These are phyloP conservation scores for Hesperophylax magnus DNA, from an alignment of 1,140 invertebrate species.

Conservation along the genomic window DNA sequence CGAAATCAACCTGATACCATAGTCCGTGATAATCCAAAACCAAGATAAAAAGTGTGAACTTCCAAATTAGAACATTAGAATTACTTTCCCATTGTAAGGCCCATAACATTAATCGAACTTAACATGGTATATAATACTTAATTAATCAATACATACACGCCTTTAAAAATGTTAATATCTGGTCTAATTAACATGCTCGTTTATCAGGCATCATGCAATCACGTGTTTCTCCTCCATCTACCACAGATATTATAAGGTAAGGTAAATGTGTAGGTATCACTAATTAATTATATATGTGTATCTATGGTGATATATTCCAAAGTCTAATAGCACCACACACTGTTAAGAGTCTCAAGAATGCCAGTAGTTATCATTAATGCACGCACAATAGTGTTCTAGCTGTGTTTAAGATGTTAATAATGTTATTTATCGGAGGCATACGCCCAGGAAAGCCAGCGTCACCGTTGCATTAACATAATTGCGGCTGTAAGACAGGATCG, in stretches of 20 bases:
- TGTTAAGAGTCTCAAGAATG: too few species aligned
- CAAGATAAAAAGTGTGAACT: too few species aligned
- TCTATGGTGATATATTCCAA: neutral
- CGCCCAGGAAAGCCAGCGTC: conserved; percentile 34
- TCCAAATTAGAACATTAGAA: too few species aligned
- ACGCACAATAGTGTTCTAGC: neutral
- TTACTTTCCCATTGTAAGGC: neutral
- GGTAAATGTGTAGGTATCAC: too few species aligned
- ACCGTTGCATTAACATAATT: conserved; percentile 1
- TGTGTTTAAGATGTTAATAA: conserved; percentile 7
- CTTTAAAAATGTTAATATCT: conserved; percentile 5
- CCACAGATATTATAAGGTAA: too few species aligned
- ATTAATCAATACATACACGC: neutral
- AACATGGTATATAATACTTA: neutral
- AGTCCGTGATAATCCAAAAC: too few species aligned
- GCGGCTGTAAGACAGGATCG: neutral
- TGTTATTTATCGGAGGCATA: conserved; percentile 32
- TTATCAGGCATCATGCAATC: neutral
- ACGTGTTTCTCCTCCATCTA: neutral
- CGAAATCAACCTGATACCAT: too few species aligned
- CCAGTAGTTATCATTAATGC: too few species aligned
- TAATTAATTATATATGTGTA: too few species aligned
- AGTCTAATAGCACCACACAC: neutral
- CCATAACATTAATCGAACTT: neutral
- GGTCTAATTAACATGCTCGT: neutral